phyloP scores from a whole-genome alignment of 2,888 invertebrate species.

The Bugula neritina region DNA sequence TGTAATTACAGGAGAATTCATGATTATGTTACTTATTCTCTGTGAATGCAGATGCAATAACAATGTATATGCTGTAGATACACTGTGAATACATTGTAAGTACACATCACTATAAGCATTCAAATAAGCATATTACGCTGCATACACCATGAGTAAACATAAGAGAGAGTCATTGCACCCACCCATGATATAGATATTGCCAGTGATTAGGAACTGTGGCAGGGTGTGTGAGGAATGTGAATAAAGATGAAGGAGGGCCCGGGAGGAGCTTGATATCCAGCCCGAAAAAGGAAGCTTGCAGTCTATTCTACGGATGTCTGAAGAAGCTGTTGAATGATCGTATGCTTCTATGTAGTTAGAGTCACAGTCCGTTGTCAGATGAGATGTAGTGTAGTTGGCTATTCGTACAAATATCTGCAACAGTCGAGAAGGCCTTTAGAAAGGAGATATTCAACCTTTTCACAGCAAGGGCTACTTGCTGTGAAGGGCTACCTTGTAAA shows the following conservation, averaged over 20 bases:
- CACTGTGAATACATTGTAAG: too few species aligned
- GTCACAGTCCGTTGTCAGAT: neutral
- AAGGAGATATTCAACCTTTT: neutral
- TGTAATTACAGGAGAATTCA: too few species aligned
- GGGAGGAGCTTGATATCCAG: neutral
- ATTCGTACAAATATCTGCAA: constrained; percentile 2
- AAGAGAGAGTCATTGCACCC: too few species aligned
- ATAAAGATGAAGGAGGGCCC: neutral
- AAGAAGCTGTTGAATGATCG: neutral
- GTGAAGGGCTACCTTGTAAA: neutral
- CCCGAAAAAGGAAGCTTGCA: neutral
- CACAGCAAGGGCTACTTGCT: neutral
- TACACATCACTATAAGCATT: too few species aligned
- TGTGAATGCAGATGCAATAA: too few species aligned
- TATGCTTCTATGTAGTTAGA: constrained; percentile 9
- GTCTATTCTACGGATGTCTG: neutral
- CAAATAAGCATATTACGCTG: too few species aligned
- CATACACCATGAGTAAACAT: too few species aligned
- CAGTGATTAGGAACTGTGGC: neutral
- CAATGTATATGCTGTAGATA: too few species aligned
- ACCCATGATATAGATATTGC: neutral
- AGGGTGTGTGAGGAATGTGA: neutral
- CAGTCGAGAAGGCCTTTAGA: neutral
- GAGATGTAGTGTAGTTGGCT: neutral
- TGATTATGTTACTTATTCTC: too few species aligned